Evolutionary conservation across 2,113 vertebrate species (phyloP).

Genomic region (Hippolais icterina): DNA sequence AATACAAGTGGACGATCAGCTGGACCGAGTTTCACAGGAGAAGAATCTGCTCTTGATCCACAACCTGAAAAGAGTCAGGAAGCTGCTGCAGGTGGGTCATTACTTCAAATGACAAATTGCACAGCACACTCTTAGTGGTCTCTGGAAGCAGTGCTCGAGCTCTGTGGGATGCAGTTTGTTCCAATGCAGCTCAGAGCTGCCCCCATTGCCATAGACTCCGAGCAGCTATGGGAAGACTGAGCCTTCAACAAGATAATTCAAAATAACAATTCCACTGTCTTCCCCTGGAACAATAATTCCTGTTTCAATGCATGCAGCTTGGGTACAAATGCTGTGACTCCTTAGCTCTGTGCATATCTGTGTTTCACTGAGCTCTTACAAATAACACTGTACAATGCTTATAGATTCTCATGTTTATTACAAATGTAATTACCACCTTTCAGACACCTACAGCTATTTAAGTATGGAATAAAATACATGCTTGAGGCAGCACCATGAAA

Average conservation of each 20-base stretch:
- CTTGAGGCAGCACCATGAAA: background rate
- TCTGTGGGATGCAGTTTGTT: background rate
- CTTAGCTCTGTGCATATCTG: background rate
- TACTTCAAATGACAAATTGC: background rate
- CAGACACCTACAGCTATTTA: background rate
- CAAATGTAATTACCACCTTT: background rate
- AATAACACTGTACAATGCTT: background rate
- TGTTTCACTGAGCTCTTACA: background rate
- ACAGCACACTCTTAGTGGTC: background rate
- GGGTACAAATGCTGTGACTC: background rate
- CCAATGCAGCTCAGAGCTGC: background rate
- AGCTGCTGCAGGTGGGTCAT: slow-evolving; percentile 86
- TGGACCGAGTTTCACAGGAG: slow-evolving; percentile 83
- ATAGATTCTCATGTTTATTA: background rate
- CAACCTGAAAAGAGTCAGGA: slow-evolving; percentile 94
- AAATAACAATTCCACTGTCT: background rate
- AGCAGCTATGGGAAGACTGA: background rate
- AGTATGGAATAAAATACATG: background rate
- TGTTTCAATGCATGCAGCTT: background rate
- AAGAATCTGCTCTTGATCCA: slow-evolving; percentile 93
- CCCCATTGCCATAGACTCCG: background rate
- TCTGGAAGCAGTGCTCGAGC: background rate
- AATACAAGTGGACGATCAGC: slow-evolving; percentile 88
- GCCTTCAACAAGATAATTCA: background rate
- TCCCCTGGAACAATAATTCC: background rate